phyloP scores from a whole-genome alignment of 2,888 invertebrate genomes.

The Andrena marginata region DNA sequence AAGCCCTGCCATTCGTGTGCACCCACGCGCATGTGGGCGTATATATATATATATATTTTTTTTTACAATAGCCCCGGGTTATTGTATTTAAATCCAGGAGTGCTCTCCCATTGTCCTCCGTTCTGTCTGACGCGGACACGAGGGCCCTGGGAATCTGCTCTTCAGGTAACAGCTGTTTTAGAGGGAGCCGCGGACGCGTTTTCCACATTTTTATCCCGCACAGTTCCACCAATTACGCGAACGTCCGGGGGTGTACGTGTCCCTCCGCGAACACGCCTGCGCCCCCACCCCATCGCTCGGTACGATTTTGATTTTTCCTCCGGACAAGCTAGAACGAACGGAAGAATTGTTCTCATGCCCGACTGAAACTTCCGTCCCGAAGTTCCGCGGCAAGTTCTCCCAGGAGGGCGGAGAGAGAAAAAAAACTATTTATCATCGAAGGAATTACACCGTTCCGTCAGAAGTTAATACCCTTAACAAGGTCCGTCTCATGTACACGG shows the following conservation, averaged over 20 bases:
- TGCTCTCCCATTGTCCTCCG: conserved; percentile 63
- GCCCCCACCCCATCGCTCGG: conserved; percentile 13
- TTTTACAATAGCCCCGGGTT: conserved; percentile 73
- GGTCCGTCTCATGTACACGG: neutral
- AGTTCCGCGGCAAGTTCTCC: neutral
- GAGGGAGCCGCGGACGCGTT: conserved; percentile 54
- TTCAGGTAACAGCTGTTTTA: conserved; percentile 76
- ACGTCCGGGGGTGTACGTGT: conserved; percentile 43
- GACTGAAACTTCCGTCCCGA: conserved; percentile 2
- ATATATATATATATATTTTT: conserved; percentile 32
- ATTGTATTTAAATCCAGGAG: conserved; percentile 77
- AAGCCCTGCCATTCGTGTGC: conserved; percentile 38
- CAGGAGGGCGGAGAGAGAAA: neutral
- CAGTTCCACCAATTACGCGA: conserved; percentile 64
- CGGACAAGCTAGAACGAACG: neutral
- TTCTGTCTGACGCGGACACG: conserved; percentile 60
- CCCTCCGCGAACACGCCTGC: neutral
- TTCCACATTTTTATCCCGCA: conserved; percentile 54
- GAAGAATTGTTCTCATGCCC: neutral
- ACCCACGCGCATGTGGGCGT: conserved; percentile 19
- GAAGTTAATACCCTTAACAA: conserved; percentile 27
- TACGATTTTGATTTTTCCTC: neutral
- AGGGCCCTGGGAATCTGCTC: conserved; percentile 74
- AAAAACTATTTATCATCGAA: conserved; percentile 17
- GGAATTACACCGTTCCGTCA: neutral